Evolutionary conservation across 2,113 vertebrate species (phyloP).

Genomic region (Xyrauchen texanus): DNA sequence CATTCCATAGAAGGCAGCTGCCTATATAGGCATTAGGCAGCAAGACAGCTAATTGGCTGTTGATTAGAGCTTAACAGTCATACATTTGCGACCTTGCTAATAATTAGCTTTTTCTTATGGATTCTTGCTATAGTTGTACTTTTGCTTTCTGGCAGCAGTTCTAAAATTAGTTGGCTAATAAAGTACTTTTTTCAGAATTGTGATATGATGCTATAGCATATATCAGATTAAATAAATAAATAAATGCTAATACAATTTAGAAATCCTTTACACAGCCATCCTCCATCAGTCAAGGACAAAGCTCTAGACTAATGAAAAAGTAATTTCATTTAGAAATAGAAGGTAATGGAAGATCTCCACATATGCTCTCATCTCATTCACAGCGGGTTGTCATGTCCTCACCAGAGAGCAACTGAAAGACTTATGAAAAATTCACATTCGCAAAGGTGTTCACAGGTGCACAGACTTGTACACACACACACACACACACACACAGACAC

Average conservation of each 20-base stretch:
- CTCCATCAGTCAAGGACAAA: conserved; percentile 9
- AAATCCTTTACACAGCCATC: conserved; percentile 9
- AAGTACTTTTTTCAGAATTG: no score
- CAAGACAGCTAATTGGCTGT: no score
- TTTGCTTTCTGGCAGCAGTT: neutral
- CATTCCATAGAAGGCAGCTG: no score
- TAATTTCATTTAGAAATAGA: conserved; percentile 22
- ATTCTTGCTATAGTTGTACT: no score
- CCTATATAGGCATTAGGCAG: no score
- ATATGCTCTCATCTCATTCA: conserved; percentile 32
- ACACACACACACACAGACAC: no score
- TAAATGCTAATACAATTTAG: conserved; percentile 15
- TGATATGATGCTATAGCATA: neutral
- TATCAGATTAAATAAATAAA: no score
- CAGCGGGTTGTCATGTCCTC: conserved; percentile 18
- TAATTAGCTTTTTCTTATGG: no score
- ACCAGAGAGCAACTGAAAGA: conserved; percentile 7
- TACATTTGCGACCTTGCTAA: no score
- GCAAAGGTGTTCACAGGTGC: conserved; percentile 6
- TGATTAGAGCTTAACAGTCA: no score
- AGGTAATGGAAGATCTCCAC: conserved; percentile 8
- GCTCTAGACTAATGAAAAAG: conserved; percentile 9
- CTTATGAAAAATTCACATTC: conserved; percentile 48
- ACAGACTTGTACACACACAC: conserved; percentile 4
- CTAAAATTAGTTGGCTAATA: neutral